Conservation (phyloP, 37 sponge, comb jelly and placozoan genomes). For the Ephydatia muelleri region DNA sequence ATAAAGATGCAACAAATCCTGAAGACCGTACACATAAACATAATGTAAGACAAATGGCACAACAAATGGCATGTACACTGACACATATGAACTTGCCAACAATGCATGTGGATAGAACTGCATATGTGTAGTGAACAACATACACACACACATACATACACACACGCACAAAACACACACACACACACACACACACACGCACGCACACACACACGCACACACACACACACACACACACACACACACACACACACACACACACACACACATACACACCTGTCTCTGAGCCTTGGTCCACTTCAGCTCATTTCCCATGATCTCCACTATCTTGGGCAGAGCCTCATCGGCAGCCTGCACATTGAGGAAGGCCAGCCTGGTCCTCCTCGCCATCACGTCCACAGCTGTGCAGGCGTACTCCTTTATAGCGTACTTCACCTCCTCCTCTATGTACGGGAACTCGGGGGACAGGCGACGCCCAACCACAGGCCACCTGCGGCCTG, state of each 20-base stretch:
- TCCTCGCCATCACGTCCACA: constrained; percentile 86
- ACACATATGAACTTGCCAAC: no score
- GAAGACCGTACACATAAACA: no score
- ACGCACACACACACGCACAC: not conserved
- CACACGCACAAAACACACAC: no score
- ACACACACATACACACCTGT: constrained; percentile 54
- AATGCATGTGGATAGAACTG: no score
- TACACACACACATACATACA: no score
- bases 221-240: constrained; percentile 26
- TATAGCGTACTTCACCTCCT: constrained; percentile 90
- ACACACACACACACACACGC: constrained; percentile 1
- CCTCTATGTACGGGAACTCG: constrained; percentile 98
- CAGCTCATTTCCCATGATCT: constrained; percentile 93
- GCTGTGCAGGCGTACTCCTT: constrained; percentile 93
- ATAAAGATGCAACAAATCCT: no score
- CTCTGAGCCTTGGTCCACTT: constrained; percentile 83
- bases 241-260: constrained; percentile 25
- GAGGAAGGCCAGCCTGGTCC: constrained; percentile 96
- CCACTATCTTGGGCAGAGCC: constrained; percentile 83
- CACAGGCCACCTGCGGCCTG: constrained; percentile 94
- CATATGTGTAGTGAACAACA: no score
- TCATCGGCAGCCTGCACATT: constrained; percentile 96
- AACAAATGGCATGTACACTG: no score
- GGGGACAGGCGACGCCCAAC: constrained; percentile 81
- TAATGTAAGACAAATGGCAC: no score